Percentiles rank a stretch among this genome's conserved stretches.
Evolutionary conservation across 1,140 invertebrate species (phyloP).

Genomic region (Harlomillsia oculata): DNA sequence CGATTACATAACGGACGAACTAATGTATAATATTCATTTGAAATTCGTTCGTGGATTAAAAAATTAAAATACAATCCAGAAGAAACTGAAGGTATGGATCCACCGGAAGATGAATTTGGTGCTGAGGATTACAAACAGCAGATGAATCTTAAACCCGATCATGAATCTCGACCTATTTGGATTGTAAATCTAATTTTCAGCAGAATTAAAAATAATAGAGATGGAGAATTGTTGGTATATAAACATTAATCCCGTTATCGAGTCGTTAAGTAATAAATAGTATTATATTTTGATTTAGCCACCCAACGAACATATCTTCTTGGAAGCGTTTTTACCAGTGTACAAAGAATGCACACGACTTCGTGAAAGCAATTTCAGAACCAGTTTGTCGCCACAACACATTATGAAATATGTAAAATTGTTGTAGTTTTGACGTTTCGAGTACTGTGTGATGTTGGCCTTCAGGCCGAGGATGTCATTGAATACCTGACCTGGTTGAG

Average conservation of each 20-base stretch:
- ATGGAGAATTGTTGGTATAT: not conserved
- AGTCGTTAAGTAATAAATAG: not conserved
- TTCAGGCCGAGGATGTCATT: conserved; percentile 97
- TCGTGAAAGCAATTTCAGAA: conserved; percentile 97
- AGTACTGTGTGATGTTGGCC: conserved; percentile 59
- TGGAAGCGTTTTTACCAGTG: conserved; percentile 97
- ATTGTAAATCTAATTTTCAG: conserved; percentile 51
- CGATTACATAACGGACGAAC: no score
- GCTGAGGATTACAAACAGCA: conserved; percentile 91
- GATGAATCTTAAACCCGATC: conserved; percentile 84
- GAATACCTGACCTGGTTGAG: conserved; percentile 92
- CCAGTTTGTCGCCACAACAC: conserved; percentile 86
- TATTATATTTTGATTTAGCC: conserved; percentile 49
- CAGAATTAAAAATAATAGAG: not conserved
- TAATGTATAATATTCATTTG: no score
- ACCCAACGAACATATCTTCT: conserved; percentile 96
- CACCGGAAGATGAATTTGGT: conserved; percentile 87
- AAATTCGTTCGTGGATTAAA: no score
- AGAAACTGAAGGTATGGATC: conserved; percentile 57
- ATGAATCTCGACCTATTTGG: conserved; percentile 83
- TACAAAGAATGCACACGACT: conserved; percentile 99
- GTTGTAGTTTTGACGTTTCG: not conserved
- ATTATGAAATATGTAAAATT: conserved; percentile 56
- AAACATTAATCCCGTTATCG: no score
- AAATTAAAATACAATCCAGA: no score